Evolutionary conservation across 2,113 vertebrate species (phyloP).

Genomic region (Anguilla japonica): DNA sequence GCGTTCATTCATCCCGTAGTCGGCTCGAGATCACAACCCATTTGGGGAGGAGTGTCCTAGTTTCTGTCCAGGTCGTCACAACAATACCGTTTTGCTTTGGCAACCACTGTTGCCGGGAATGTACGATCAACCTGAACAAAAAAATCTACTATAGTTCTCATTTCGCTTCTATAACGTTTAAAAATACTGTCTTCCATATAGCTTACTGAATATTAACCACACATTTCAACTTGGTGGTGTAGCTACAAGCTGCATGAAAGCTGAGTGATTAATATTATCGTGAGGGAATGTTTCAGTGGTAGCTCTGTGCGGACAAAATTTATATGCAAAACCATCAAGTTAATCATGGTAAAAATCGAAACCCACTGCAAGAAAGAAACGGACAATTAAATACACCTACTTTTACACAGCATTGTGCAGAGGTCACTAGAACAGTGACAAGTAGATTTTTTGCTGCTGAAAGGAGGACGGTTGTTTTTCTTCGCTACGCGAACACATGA

Average conservation of each 20-base stretch:
- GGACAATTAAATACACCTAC: neutral
- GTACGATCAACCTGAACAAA: neutral
- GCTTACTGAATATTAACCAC: neutral
- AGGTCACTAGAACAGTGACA: slow-evolving; percentile 9
- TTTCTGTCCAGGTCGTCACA: slow-evolving; percentile 23
- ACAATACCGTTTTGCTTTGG: slow-evolving; percentile 40
- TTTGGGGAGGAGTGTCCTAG: slow-evolving; percentile 21
- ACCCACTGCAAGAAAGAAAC: neutral
- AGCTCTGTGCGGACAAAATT: neutral
- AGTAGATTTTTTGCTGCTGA: neutral
- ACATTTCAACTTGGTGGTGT: neutral
- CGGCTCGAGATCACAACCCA: neutral
- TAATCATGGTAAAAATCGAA: neutral
- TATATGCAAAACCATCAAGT: neutral
- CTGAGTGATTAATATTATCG: neutral
- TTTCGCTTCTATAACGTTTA: neutral
- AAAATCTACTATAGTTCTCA: neutral
- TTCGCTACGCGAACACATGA: slow-evolving; percentile 48
- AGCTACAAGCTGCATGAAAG: too few species aligned
- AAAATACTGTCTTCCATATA: neutral
- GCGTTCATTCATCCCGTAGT: neutral
- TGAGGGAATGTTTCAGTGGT: neutral
- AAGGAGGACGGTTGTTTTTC: neutral
- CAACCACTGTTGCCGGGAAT: slow-evolving; percentile 40
- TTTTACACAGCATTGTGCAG: neutral